Evolutionary conservation across 1,140 invertebrate species (phyloP).

Genomic region (Leguminivora glycinivorella): DNA sequence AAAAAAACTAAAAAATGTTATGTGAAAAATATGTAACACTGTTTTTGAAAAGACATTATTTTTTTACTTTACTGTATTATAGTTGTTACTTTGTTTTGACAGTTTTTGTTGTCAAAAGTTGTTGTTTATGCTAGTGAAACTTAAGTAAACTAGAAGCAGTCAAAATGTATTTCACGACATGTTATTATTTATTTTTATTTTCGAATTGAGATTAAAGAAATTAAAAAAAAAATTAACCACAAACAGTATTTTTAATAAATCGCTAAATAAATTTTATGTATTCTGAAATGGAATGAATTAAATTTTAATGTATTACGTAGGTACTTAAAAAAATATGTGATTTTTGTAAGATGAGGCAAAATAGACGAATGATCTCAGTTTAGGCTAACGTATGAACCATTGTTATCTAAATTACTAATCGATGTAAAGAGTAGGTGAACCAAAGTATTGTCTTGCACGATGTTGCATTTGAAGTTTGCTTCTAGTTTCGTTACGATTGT

Average conservation of each 20-base stretch:
- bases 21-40: neutral
- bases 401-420: neutral
- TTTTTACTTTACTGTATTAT: slow-evolving; percentile 20
- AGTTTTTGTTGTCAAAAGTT: neutral
- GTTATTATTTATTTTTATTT: neutral
- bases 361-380: neutral
- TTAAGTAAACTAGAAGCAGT: neutral
- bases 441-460: neutral
- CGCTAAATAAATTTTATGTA: neutral
- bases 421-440: neutral
- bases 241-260: too few species aligned
- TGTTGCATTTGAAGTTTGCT: neutral
- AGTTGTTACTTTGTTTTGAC: neutral
- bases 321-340: neutral
- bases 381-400: slow-evolving; percentile 3
- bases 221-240: too few species aligned
- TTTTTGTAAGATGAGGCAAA: neutral
- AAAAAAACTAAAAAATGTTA: neutral
- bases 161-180: neutral
- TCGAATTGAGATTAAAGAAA: neutral
- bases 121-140: neutral
- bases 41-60: slow-evolving; percentile 21
- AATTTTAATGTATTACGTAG: neutral
- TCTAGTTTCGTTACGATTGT: slow-evolving; percentile 9
- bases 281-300: neutral